phyloP scores from a whole-genome alignment of 2,888 invertebrate genomes.

The Rhagonycha lutea region DNA sequence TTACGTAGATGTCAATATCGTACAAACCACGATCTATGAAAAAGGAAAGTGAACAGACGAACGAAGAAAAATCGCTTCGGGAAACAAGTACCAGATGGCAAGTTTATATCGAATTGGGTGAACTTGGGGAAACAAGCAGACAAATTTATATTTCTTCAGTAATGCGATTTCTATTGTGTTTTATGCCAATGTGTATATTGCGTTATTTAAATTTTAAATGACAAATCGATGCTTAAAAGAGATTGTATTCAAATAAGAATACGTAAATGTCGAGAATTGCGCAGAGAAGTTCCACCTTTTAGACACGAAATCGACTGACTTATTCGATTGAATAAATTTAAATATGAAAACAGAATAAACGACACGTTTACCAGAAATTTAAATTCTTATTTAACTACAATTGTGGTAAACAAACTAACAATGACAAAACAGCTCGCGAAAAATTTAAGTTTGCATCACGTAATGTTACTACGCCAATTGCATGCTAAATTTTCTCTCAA shows the following conservation, averaged over 20 bases:
- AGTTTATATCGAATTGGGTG: conserved; percentile 32
- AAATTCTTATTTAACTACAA: conserved; percentile 26
- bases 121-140: conserved; percentile 31
- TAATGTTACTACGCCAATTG: neutral
- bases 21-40: conserved; percentile 7
- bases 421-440: neutral
- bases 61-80: conserved; percentile 17
- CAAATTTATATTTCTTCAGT: conserved; percentile 31
- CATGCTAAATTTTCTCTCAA: neutral
- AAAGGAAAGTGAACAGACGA: conserved; percentile 24
- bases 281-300: conserved; percentile 43
- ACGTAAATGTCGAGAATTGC: conserved; percentile 42
- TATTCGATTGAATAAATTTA: conserved; percentile 40
- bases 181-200: conserved; percentile 30
- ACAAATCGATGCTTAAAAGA: conserved; percentile 44
- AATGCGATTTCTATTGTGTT: conserved; percentile 30
- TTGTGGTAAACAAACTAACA: conserved; percentile 25
- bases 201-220: conserved; percentile 40
- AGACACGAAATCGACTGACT: conserved; percentile 41
- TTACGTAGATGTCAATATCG: conserved; percentile 18
- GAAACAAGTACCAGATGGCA: conserved; percentile 32
- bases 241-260: conserved; percentile 46
- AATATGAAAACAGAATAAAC: conserved; percentile 37
- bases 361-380: conserved; percentile 34
- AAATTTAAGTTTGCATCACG: neutral